Evolutionary conservation across 2,113 vertebrate species (phyloP), one percentile per base, ranked within the genome.

Genomic region (Zosterops hypoxanthus): DNA sequence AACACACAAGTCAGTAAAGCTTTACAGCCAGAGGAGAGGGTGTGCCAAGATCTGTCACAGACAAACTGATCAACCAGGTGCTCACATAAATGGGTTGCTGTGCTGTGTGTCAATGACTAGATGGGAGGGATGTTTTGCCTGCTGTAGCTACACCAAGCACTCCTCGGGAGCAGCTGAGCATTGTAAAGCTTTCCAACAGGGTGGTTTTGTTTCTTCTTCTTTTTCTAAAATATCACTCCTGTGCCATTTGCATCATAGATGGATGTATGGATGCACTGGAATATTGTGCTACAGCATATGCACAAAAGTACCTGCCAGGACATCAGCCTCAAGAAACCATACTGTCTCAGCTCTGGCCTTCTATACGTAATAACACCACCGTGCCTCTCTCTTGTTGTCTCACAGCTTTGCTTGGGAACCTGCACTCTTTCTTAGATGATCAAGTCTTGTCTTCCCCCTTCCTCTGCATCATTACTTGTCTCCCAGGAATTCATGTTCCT

Each of bases 61-160:
- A 34, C 91, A 86, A 92, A 92, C 79, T 42, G 68, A 95, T 95
- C 68, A 88, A 18, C 82, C 94, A 96, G 91, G 96, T 96, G 95
- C 82, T 93, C 80, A 44, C 77, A 73, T 80, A 88, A 86, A 76
- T 4, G 71, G 46, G 47, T 90, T 86, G 76, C 80, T 86, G 39
- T 52, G 68, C 55, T 55, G 36, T 2, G 16, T 86, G 96, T 88
- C 94, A 93, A 2, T 0, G 2, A 39, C 86, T 81, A 82, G 55
- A 66, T 78, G 41, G 52, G 55, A 90, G 39, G 41, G 47, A 36
- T 86, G 34, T 94, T 96, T 90, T 93, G 76, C 76, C 82, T 93
- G 56, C 55, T 83, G 76, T 57, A 83, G 76, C 52, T 80, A 66
- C 68, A 92, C 21, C 31, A 72, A 86, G 46, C 71, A 21, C n/a